Evolutionary conservation across 2,797 vertebrate species (phyloP).

Genomic region (Saguinus oedipus): DNA sequence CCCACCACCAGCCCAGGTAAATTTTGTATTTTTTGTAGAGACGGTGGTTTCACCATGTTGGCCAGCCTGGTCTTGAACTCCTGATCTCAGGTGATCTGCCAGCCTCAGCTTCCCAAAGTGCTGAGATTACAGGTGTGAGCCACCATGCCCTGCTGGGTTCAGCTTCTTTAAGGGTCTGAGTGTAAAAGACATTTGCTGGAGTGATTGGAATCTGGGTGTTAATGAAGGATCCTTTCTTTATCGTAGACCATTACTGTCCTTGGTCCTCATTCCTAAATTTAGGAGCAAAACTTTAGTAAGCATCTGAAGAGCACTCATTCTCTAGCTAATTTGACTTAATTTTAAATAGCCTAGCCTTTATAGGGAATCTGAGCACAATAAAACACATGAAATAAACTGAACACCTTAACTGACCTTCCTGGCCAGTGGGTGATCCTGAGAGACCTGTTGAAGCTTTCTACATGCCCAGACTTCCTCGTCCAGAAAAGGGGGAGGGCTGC

Average conservation of each 20-base stretch:
- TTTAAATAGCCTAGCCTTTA: not conserved
- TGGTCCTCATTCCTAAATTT: not conserved
- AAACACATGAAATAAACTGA: not conserved
- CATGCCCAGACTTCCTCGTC: not conserved
- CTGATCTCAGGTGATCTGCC: not conserved
- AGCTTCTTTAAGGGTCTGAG: not conserved
- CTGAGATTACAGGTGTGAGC: not conserved
- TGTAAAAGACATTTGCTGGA: not conserved
- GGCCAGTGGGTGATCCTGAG: fast-evolving
- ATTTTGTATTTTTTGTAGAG: not conserved
- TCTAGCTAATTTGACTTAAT: too few species aligned
- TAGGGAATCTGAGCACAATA: too few species aligned
- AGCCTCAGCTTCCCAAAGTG: not conserved
- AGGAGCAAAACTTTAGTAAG: not conserved
- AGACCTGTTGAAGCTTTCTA: not conserved
- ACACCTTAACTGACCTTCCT: not conserved
- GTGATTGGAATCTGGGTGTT: not conserved
- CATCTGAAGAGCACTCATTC: not conserved
- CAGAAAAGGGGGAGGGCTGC: fast-evolving
- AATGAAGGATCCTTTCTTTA: not conserved
- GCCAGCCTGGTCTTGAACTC: not conserved
- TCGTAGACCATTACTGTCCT: not conserved
- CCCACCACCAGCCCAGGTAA: not conserved
- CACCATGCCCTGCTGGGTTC: fast-evolving
- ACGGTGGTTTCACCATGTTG: not conserved